Percentiles rank a stretch among this genome's conserved stretches.
Evolutionary conservation across 1,140 invertebrate species (phyloP).

Genomic region (Eurytemora carolleeae): DNA sequence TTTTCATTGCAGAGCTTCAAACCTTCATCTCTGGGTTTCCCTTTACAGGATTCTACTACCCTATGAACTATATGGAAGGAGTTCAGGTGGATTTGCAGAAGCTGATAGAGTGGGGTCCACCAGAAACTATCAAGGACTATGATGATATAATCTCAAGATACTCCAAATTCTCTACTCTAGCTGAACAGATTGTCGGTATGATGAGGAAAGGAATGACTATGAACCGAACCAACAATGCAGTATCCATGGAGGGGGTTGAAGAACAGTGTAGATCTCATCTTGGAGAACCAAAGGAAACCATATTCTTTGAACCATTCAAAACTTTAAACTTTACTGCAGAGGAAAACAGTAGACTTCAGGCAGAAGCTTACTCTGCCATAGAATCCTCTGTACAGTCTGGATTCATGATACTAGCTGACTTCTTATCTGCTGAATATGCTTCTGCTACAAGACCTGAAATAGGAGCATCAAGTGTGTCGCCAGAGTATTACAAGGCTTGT

Average conservation of each 20-base stretch:
- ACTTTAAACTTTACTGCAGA: not conserved
- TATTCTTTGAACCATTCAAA: conserved; percentile 7
- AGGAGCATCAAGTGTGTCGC: conserved; percentile 22
- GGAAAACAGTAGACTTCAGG: not conserved
- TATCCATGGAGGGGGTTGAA: conserved; percentile 20
- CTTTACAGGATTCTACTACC: conserved; percentile 18
- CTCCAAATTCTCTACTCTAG: conserved; percentile 15
- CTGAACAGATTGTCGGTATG: conserved; percentile 20
- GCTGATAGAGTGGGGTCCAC: conserved; percentile 19
- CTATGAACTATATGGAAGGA: conserved; percentile 20
- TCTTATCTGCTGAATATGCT: conserved; percentile 22
- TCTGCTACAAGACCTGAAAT: conserved; percentile 20
- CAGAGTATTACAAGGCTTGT: conserved; percentile 24
- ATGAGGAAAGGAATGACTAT: conserved; percentile 19
- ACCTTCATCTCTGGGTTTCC: conserved; percentile 17
- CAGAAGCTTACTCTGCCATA: not conserved
- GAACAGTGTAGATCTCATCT: not conserved
- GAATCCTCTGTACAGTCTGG: not conserved
- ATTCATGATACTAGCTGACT: conserved; percentile 17
- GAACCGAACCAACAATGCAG: conserved; percentile 18
- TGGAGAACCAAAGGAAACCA: conserved; percentile 3
- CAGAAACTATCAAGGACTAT: conserved; percentile 17
- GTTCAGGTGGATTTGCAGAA: conserved; percentile 20
- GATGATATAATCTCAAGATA: conserved; percentile 17
- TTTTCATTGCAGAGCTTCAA: conserved; percentile 14